A percentile compares a stretch with the other conserved stretches of the same genome.
phyloP scores from a whole-genome alignment of 2,113 vertebrate genomes.

The Glareola pratincola region DNA sequence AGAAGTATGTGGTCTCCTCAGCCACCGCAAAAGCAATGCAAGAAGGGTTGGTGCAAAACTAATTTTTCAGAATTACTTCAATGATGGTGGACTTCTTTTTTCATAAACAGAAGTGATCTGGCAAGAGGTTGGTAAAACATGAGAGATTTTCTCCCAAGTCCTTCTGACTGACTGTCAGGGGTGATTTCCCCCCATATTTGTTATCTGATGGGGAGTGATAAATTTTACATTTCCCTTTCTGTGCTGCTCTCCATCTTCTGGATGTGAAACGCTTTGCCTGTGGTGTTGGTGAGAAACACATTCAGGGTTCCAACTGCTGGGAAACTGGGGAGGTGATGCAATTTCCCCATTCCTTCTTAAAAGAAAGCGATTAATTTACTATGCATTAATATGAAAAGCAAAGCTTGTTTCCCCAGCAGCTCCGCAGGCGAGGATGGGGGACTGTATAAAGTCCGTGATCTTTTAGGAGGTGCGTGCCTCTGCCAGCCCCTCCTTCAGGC shows the following conservation, averaged over 20 bases:
- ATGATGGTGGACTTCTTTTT: neutral
- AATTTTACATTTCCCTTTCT: neutral
- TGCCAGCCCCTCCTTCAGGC: neutral
- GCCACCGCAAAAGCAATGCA: neutral
- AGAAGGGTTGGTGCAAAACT: neutral
- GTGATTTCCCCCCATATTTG: neutral
- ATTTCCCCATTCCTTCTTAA: neutral
- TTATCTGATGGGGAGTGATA: neutral
- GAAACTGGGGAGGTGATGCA: neutral
- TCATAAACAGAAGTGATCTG: neutral
- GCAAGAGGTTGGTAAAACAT: neutral
- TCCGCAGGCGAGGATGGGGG: accelerated
- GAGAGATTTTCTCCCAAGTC: neutral
- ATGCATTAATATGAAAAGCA: accelerated
- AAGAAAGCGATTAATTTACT: neutral
- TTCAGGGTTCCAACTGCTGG: neutral
- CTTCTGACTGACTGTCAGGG: neutral
- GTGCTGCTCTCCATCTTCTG: neutral
- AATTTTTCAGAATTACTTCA: neutral
- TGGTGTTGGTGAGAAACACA: neutral
- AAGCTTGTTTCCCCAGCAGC: accelerated
- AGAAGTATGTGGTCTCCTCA: neutral
- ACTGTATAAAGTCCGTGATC: neutral
- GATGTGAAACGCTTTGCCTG: accelerated
- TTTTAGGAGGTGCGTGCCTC: neutral